Conservation (phyloP, 2,113 vertebrate genomes). For the Odontesthes bonariensis region DNA sequence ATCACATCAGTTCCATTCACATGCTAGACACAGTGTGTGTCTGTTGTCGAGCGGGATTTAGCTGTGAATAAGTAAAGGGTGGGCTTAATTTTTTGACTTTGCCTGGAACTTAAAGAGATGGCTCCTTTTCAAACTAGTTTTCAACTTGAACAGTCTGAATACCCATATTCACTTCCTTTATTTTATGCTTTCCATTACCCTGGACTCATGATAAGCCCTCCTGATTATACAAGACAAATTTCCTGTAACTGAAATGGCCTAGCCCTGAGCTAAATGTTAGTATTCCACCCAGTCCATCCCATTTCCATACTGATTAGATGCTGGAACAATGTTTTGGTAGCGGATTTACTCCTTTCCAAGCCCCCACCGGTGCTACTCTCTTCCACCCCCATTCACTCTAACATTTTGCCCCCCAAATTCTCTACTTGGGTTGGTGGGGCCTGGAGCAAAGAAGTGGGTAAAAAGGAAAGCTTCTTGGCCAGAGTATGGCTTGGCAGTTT, state of each 20-base stretch:
- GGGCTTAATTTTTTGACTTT: neutral
- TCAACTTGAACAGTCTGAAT: conserved; percentile 47
- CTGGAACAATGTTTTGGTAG: conserved; percentile 72
- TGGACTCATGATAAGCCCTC: conserved; percentile 49
- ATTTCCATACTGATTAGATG: conserved; percentile 71
- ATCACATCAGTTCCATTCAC: conserved; percentile 20
- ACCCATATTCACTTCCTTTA: conserved; percentile 19
- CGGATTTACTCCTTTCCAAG: conserved; percentile 66
- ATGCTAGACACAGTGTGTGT: conserved; percentile 9
- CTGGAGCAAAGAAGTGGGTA: conserved; percentile 13
- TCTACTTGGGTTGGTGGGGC: conserved; percentile 9
- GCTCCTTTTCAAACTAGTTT: conserved; percentile 35
- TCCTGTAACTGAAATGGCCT: conserved; percentile 50
- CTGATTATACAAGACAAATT: conserved; percentile 65
- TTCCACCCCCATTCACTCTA: conserved; percentile 35
- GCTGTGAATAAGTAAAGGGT: conserved; percentile 9
- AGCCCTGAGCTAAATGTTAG: conserved; percentile 68
- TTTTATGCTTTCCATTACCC: conserved; percentile 28
- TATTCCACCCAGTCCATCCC: conserved; percentile 60
- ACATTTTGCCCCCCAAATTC: conserved; percentile 22
- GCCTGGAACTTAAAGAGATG: conserved; percentile 21
- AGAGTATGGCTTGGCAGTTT: conserved; percentile 11
- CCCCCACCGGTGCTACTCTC: conserved; percentile 44
- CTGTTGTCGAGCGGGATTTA: neutral
- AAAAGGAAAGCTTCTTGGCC: conserved; percentile 21